Conservation (phyloP, 2,888 invertebrate genomes). For the Drosophila prolongata region DNA sequence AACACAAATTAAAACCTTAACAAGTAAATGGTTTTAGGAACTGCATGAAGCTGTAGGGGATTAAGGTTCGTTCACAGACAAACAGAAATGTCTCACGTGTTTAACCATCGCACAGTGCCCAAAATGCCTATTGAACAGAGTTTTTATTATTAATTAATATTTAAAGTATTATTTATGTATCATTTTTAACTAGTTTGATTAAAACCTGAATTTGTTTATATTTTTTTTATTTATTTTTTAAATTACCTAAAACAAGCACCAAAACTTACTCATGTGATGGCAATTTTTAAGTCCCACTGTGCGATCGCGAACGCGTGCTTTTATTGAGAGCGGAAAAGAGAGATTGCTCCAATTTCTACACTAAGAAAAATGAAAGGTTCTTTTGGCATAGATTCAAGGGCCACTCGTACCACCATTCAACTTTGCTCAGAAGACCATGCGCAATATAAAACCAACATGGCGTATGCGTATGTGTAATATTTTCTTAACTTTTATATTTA, state of each 20-base stretch:
- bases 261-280: too few species aligned
- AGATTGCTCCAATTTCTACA: neutral
- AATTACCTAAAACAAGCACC: too few species aligned
- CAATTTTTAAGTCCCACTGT: neutral
- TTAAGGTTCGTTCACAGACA: neutral
- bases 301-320: constrained; percentile 11
- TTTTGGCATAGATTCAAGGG: neutral
- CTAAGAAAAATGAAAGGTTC: neutral
- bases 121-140: neutral
- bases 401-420: too few species aligned
- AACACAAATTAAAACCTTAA: neutral
- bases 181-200: too few species aligned
- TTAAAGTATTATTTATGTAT: too few species aligned
- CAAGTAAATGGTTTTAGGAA: neutral
- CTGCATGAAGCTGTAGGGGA: neutral
- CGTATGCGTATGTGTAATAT: neutral
- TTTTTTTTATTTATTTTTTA: neutral
- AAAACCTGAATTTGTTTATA: neutral
- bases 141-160: neutral
- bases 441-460: neutral
- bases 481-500: neutral
- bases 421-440: too few species aligned
- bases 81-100: constrained; percentile 7
- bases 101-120: neutral
- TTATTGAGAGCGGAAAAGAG: neutral